Evolutionary conservation across 2,113 vertebrate genomes (phyloP).

Genomic region (Aptenodytes patagonicus): DNA sequence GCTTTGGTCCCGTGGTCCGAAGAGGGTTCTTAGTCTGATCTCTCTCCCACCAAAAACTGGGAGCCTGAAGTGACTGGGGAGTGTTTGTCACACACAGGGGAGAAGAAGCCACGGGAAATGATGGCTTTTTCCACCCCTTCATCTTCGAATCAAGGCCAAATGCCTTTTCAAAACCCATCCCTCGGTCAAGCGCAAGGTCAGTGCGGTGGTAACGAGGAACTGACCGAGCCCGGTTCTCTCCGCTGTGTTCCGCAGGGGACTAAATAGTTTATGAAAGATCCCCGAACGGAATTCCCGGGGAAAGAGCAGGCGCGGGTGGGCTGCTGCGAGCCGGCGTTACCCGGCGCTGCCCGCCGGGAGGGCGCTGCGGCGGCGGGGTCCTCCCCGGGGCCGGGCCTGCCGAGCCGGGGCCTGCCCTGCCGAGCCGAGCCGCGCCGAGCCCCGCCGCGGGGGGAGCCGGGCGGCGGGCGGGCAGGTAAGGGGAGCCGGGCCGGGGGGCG

Average conservation of each 20-base stretch:
- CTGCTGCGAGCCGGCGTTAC: background rate
- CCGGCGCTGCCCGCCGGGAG: background rate
- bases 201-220: accelerated
- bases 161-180: background rate
- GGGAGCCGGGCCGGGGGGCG: no score
- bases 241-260: background rate
- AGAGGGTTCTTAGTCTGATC: background rate
- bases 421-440: no score
- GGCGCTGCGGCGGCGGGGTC: background rate
- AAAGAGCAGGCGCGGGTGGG: background rate
- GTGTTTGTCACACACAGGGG: background rate
- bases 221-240: accelerated
- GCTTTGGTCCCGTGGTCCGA: accelerated
- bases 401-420: background rate
- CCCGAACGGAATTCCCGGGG: accelerated
- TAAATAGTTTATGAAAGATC: no score
- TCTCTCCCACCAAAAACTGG: accelerated
- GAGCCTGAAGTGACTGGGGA: background rate
- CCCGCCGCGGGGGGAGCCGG: no score
- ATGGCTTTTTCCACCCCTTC: background rate
- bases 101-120: accelerated
- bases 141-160: background rate
- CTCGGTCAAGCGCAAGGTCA: background rate
- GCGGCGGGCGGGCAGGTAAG: no score
- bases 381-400: background rate